Base-by-base conservation (phyloP, 1,140 invertebrate species). In the Thaumatotibia leucotreta region DNA sequence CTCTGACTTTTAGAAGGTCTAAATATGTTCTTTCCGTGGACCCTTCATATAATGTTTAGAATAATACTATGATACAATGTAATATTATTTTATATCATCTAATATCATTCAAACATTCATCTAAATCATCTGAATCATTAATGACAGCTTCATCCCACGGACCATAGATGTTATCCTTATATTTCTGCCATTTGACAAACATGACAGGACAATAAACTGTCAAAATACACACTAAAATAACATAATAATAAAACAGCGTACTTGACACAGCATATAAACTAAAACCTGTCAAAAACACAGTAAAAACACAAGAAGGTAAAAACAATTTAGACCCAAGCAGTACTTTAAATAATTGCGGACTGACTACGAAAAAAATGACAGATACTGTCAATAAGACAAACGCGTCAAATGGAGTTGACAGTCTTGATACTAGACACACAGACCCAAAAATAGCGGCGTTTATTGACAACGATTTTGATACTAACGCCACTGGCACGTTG, bases 141-240 rank as follows among this genome's bases (percentile, higher is more conserved):
- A 94, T 93, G 66, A 96, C 92, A 39, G 97, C 97, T 84, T 98
- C 97, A 91, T 98, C 98, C 97, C 98, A 99, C 4, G 97, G 97
- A 0, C 98, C 98, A 91, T 98, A 96, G 74, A 98, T 98, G 86
- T 98, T 98, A 88, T 97, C 95, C 91, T 99, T 99, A 79, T 95
- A 95, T 50, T 93, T 94, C 77, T 98, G 97, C 88, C 96, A 95
- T 63, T 84, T 91, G 0, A 97, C 93, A 88, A 98, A 97, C 89
- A 95, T 94, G 5, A 93, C 78, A 4, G 98, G 97, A 86, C 96
- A 98, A 50, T 96, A 86, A 52, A 95, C 86, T 84, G 93, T 95
- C 54, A 97, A 90, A 77, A 96, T 93, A 20, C 93, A 76, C 2
- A 95, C 92, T 49, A 92, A 91, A 23, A 88, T 78, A 11, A 95